Evolutionary conservation across 2,797 vertebrate genomes (phyloP).

Genomic region (Microhierax caerulescens): DNA sequence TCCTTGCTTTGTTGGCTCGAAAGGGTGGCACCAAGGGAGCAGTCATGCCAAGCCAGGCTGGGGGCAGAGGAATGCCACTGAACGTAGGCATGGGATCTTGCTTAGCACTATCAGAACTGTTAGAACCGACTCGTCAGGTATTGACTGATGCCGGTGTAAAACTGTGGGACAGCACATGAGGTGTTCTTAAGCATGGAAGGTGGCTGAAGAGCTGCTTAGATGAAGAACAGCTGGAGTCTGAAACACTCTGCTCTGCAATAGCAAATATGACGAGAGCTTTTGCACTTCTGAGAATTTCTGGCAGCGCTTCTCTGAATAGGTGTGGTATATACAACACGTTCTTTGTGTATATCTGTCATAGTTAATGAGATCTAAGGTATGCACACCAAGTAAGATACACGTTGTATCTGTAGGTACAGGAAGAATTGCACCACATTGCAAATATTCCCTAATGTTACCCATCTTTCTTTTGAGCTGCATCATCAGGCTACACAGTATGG

Average conservation of each 20-base stretch:
- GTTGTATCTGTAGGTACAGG: neutral
- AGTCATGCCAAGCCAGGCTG: neutral
- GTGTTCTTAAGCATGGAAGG: neutral
- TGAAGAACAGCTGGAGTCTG: neutral
- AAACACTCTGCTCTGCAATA: neutral
- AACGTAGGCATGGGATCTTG: neutral
- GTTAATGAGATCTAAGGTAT: neutral
- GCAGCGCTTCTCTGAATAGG: neutral
- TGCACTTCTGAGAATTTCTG: neutral
- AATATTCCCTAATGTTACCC: neutral
- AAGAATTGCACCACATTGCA: neutral
- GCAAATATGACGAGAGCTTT: neutral
- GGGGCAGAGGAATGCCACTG: neutral
- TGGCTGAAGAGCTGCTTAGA: neutral
- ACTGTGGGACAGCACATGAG: neutral
- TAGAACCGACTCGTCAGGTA: neutral
- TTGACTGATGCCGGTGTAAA: neutral
- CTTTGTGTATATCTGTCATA: neutral
- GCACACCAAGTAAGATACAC: neutral
- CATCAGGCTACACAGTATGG: neutral
- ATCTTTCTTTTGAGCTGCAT: neutral
- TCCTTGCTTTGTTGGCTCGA: neutral
- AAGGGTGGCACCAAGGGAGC: neutral
- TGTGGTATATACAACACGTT: too few species aligned
- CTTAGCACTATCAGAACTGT: neutral